Conservation (phyloP, 1,140 invertebrate genomes). For the Lithobius niger region DNA sequence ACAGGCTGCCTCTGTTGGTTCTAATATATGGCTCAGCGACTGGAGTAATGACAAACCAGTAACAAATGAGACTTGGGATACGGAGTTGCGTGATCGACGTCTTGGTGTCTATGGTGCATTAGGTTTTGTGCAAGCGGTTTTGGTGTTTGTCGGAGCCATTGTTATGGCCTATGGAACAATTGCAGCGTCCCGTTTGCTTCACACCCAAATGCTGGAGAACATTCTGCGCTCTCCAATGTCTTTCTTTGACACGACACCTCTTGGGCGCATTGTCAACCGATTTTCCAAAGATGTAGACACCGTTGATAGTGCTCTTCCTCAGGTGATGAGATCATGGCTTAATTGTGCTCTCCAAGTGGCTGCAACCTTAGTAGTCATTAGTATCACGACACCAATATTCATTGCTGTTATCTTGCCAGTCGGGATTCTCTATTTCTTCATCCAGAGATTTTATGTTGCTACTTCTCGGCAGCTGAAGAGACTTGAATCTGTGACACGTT, state of each 20-base stretch:
- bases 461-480: slow-evolving; percentile 41
- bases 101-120: not conserved
- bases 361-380: slow-evolving; percentile 33
- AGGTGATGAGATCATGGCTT: not conserved
- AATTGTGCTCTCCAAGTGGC: slow-evolving; percentile 22
- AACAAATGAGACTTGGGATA: not conserved
- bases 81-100: not conserved
- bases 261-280: slow-evolving; percentile 44
- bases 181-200: slow-evolving; percentile 40
- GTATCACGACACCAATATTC: slow-evolving; percentile 34
- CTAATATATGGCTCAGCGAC: slow-evolving; percentile 11
- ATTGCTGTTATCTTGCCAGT: slow-evolving; percentile 35
- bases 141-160: not conserved
- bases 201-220: slow-evolving; percentile 38
- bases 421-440: slow-evolving; percentile 35
- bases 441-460: slow-evolving; percentile 38
- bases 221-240: slow-evolving; percentile 40
- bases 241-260: slow-evolving; percentile 50
- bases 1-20: slow-evolving; percentile 1
- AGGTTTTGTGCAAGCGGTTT: slow-evolving; percentile 5
- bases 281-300: slow-evolving; percentile 44
- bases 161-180: slow-evolving; percentile 42
- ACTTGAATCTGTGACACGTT: slow-evolving; percentile 39
- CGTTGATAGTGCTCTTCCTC: not conserved
- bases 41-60: slow-evolving; percentile 7